Evolutionary conservation across 2,797 vertebrate genomes (phyloP).

Genomic region (Capromys pilorides): DNA sequence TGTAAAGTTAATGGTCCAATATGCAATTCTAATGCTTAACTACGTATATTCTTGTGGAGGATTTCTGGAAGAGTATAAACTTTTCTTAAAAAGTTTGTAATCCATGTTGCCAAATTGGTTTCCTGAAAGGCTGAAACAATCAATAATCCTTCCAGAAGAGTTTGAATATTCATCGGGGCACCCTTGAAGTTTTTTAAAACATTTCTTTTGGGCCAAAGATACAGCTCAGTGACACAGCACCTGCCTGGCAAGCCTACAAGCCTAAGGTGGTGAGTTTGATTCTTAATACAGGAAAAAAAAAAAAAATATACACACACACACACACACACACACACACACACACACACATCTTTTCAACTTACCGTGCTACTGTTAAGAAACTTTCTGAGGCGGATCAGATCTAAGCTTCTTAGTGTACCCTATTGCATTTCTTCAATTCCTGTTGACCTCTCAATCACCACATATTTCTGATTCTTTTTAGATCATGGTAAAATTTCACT

Average conservation of each 20-base stretch:
- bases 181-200: neutral
- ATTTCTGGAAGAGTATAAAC: slow-evolving; percentile 29
- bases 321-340: too few relatives aligned
- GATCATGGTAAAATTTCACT: neutral
- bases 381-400: neutral
- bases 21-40: neutral
- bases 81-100: neutral
- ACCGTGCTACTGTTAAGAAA: neutral
- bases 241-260: too few relatives aligned
- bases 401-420: neutral
- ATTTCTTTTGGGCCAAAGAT: too few relatives aligned
- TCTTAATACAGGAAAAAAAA: too few relatives aligned
- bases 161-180: neutral
- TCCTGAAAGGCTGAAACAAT: slow-evolving; percentile 48
- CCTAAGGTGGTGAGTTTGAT: too few relatives aligned
- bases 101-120: neutral
- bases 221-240: too few relatives aligned
- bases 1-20: neutral
- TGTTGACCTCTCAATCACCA: neutral
- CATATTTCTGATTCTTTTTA: neutral
- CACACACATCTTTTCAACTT: neutral
- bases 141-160: neutral
- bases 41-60: slow-evolving; percentile 18
- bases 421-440: slow-evolving; percentile 17
- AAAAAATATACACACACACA: too few relatives aligned